Base-by-base conservation (phyloP, 2,888 invertebrate species). In the Branchinecta sandiegonensis region DNA sequence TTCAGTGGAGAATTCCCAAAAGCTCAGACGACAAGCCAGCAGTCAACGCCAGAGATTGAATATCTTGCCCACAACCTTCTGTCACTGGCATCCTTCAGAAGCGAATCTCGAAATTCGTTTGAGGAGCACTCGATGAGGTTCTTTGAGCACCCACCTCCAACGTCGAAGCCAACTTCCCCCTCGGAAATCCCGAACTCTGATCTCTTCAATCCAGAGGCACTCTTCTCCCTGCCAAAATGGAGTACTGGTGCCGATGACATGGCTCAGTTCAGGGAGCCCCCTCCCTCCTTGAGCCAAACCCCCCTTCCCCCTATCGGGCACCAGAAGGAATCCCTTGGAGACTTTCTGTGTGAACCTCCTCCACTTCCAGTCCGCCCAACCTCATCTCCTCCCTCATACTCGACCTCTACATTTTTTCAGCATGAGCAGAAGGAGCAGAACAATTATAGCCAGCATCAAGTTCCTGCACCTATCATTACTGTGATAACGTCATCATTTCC, bases 401-500 rank as follows among this genome's bases (percentile, higher is more conserved):
- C n/a, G n/a, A 56, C 56, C 17, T 17, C 56, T 10, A 14, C 56
- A 14, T 56, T 56, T 10, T 56, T 56, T 10, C 56, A n/a, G 17
- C 56, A 56, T 56, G 56, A 56, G 56, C 56, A 56, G 56, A 56
- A 56, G 56, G 56, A 56, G 8, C 17, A 14, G 56, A 56, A 56
- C 17, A 17, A 17, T 8, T 14, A n/a, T 10, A 17, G 56, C 56
- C 56, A 56, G 17, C n/a, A n/a, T 56, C 56, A 56, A 56, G 56
- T 56, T 14, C 56, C 56, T 14, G 56, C 56, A 10, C 56, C 56
- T 17, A 56, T 56, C 17, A 56, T 56, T 56, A 56, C 56, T 56
- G 56, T 56, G 56, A 56, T 56, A 56, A 56, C 56, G n/a, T 56
- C 56, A 14, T 56, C 56, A 14, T 56, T 56, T 56, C 56, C 56